Percentiles rank a stretch among this genome's conserved stretches.
These are phyloP conservation scores for Hypena proboscidalis DNA, from an alignment of 2,888 invertebrate genomes.

Conservation along the genomic window DNA sequence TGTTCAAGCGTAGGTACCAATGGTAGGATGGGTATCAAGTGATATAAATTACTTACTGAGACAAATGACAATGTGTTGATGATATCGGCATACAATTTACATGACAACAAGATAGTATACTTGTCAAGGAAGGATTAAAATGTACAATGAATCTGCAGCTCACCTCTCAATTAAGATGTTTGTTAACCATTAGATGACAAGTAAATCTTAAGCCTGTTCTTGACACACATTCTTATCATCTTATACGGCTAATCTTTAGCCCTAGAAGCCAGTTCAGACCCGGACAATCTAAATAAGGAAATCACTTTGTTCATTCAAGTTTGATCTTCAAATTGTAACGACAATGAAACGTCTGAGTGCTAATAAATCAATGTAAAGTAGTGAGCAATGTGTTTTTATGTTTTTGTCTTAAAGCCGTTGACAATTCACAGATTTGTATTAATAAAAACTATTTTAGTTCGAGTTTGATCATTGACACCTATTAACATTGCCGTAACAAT, in stretches of 20 bases:
- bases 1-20: constrained; percentile 8
- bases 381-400: constrained; percentile 3
- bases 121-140: constrained; percentile 17
- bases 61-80: constrained; percentile 21
- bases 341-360: not conserved
- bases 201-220: constrained; percentile 44
- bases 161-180: constrained; percentile 29
- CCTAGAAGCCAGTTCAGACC: constrained; percentile 10
- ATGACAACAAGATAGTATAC: constrained; percentile 31
- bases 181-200: constrained; percentile 38
- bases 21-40: constrained; percentile 11
- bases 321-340: not conserved
- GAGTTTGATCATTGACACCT: constrained; percentile 9
- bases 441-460: constrained; percentile 2
- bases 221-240: constrained; percentile 59
- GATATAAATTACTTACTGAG: constrained; percentile 4
- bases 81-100: constrained; percentile 14
- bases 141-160: constrained; percentile 10
- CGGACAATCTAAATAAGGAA: constrained; percentile 12
- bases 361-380: constrained; percentile 4
- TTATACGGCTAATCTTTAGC: constrained; percentile 27
- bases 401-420: not conserved
- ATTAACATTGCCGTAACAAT: constrained; percentile 4
- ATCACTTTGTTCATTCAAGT: constrained; percentile 10
- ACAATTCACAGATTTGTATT: not conserved